Base-by-base conservation (phyloP, 2,797 vertebrate species). In the Adelosebastes latens region DNA sequence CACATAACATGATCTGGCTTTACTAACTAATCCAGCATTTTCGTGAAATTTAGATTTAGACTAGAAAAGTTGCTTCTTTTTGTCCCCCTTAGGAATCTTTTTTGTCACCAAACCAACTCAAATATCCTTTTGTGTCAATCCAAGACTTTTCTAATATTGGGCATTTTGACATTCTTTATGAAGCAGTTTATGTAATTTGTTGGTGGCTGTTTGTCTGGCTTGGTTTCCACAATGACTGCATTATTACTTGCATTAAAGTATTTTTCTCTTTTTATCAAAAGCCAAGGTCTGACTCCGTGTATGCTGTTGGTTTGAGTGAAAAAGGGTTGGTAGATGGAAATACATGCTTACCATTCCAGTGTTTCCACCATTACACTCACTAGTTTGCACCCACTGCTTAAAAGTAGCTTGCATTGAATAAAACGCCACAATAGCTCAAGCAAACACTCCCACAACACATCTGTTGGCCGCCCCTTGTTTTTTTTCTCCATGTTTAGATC, bases 381-480 rank as follows among this genome's bases (percentile, higher is more conserved):
- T 78, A 70, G 59, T 79, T 82, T 52, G 79, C 42, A 83, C 78
- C 61, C 66, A 72, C 70, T 64, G 66, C 68, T 79, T 79, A 72
- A 87, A 79, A 86, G 73, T 82, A 91, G 87, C 89, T 88, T 72
- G 74, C 74, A 87, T 79, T 87, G 72, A 87, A 88, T 91, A 84
- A 92, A 93, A 92, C 60, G 79, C 84, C 73, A 91, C 81, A 85
- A 78, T 77, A 87, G 88, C 87, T 91, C 42, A 86, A 87, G 81
- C 79, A 80, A 79, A 87, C 77, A 81, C 82, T 82, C 72, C 82
- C 32, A 76, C 24, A 77, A 59, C 49, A 67, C 32, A 56, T 86
- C 62, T 55, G 20, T 84, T 36, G 83, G 69, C 75, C 82, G 68
- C 77, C 71, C 73, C 60, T 71, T 75, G 79, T 63, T 78, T 89